Base-by-base conservation (phyloP, 2,797 vertebrate genomes). In the Megalops cyprinoides region DNA sequence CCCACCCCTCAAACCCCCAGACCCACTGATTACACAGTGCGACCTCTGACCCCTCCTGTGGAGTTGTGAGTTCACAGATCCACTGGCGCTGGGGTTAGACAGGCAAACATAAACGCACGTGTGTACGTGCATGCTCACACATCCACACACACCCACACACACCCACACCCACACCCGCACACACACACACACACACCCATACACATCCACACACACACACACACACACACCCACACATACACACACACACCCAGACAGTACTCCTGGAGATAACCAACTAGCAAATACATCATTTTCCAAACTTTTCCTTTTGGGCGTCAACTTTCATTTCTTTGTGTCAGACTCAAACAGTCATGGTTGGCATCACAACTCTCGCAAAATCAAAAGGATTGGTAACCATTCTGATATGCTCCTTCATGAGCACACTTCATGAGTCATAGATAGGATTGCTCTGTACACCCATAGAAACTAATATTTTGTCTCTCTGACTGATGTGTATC, bases 1-100 rank as follows among this genome's bases (percentile, higher is more conserved):
- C 10, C 31, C 60, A 53, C 39, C 60, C 48, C 65, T 23, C 67
- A 14, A 10, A 9, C 10, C 49, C 49, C 49, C 2, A 9, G 10
- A 10, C 49, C 49, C 10, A 10, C 49, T 14, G 7, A 55, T 25
- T 34, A 34, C 74, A 73, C 46, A 53, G 56, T 39, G 3, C 60
- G 58, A 76, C 76, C 71, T 78, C 51, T 84, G 79, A 81, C 76
- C 77, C 46, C n/a, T 56, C n/a, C 23, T 15, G 8, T 58, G 15
- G 46, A 15, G 12, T 77, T 25, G 51, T 18, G 65, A 28, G 34
- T 58, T 78, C 20, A 46, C 15, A 73, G 42, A 46, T 3, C 6
- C 8, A 39, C 46, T 53, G 15, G 44, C 76, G 49, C 74, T 48
- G 71, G 8, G 10, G 71, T 28, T 56, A 28, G 56, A 67, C 31